phyloP scores from a whole-genome alignment of 2,113 vertebrate species.

The Nibea albiflora region DNA sequence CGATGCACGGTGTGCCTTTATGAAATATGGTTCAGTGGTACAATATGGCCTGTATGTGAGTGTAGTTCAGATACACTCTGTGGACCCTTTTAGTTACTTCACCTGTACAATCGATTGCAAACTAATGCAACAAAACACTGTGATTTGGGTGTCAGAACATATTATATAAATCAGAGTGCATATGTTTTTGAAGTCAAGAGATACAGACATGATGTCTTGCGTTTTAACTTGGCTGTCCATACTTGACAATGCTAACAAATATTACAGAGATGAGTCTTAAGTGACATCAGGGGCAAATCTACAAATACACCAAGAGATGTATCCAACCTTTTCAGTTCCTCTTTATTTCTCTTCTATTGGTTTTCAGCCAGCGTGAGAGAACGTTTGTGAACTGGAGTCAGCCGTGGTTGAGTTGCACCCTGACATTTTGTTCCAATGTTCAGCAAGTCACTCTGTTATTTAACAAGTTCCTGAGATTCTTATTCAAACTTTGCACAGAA shows the following conservation, averaged over 20 bases:
- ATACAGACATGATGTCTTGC: background rate
- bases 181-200: background rate
- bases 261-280: background rate
- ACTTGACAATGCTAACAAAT: background rate
- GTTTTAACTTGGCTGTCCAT: background rate
- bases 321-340: background rate
- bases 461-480: background rate
- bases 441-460: constrained; percentile 32
- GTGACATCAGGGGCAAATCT: background rate
- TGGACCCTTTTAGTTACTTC: no score
- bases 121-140: no score
- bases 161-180: no score
- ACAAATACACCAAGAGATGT: background rate
- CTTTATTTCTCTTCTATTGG: background rate
- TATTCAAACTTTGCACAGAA: constrained; percentile 21
- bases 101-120: no score
- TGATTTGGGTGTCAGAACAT: no score
- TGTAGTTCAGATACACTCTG: no score
- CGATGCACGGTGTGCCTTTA: no score
- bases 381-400: background rate
- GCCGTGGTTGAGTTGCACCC: background rate
- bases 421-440: constrained; percentile 52
- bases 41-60: no score
- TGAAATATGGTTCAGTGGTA: no score
- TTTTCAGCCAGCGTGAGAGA: background rate